phyloP scores from a whole-genome alignment of 2,113 vertebrate genomes.

The Tor tambroides region DNA sequence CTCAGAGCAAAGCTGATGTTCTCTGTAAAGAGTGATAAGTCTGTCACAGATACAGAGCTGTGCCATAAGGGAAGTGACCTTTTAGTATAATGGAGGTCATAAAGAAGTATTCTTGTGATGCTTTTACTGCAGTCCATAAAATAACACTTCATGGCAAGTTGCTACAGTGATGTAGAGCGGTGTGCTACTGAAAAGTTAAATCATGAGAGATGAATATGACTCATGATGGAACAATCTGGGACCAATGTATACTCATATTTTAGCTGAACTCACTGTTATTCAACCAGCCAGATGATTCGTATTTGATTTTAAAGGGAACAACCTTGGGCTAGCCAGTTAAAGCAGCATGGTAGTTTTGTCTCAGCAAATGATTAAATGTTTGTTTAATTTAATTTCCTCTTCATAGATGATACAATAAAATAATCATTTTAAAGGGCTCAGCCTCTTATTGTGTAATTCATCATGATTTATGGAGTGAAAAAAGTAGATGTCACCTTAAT shows the following conservation, averaged over 20 bases:
- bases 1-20: slow-evolving; percentile 9
- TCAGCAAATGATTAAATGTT: slow-evolving; percentile 33
- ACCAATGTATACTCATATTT: not conserved
- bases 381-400: slow-evolving; percentile 41
- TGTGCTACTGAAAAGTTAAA: slow-evolving; percentile 47
- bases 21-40: slow-evolving; percentile 41
- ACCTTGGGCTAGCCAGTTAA: not conserved
- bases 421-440: slow-evolving; percentile 60
- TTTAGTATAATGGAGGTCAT: slow-evolving; percentile 65
- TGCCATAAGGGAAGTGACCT: slow-evolving; percentile 62
- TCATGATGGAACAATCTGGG: not conserved
- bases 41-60: slow-evolving; percentile 62
- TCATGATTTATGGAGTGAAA: slow-evolving; percentile 68
- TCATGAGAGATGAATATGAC: slow-evolving; percentile 22
- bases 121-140: slow-evolving; percentile 67
- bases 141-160: slow-evolving; percentile 52
- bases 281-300: not conserved
- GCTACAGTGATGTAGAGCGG: slow-evolving; percentile 45
- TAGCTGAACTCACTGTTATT: not conserved
- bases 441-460: slow-evolving; percentile 64
- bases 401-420: slow-evolving; percentile 49
- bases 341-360: not conserved
- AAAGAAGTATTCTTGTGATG: slow-evolving; percentile 69
- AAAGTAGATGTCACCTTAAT: slow-evolving; percentile 63
- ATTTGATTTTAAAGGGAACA: slow-evolving; percentile 31